Evolutionary conservation across 2,888 invertebrate species (phyloP).

Genomic region (Heteromurus nitidus): DNA sequence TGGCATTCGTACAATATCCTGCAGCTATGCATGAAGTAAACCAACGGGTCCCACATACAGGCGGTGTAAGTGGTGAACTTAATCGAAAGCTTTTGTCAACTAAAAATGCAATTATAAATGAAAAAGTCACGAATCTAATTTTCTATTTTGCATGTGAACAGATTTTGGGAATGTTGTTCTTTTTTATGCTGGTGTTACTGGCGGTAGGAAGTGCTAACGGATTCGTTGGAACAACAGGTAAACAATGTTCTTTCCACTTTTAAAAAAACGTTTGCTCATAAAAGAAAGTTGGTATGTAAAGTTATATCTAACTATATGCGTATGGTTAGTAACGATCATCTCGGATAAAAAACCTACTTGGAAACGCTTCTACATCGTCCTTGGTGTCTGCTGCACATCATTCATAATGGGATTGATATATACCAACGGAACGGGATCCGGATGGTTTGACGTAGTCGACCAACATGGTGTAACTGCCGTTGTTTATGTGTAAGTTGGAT

Average conservation of each 20-base stretch:
- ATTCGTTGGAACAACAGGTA: slow-evolving; percentile 49
- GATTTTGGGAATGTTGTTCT: slow-evolving; percentile 40
- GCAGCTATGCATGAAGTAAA: slow-evolving; percentile 44
- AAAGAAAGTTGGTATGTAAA: neutral
- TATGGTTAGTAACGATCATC: slow-evolving; percentile 40
- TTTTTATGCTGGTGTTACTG: slow-evolving; percentile 45
- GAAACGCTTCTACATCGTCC: slow-evolving; percentile 35
- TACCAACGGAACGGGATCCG: slow-evolving; percentile 24
- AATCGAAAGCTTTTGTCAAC: too few relatives aligned
- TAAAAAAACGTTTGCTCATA: too few relatives aligned
- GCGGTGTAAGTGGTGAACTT: slow-evolving; percentile 20
- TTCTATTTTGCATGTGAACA: neutral
- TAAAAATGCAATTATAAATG: neutral
- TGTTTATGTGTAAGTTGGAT: slow-evolving; percentile 47
- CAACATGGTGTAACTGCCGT: slow-evolving; percentile 42
- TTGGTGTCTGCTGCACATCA: slow-evolving; percentile 30
- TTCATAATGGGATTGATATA: slow-evolving; percentile 42
- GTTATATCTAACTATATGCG: slow-evolving; percentile 1
- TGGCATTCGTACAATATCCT: slow-evolving; percentile 51
- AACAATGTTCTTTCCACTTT: too few relatives aligned
- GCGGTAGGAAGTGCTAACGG: slow-evolving; percentile 43
- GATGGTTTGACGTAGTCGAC: slow-evolving; percentile 53
- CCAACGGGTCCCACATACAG: neutral
- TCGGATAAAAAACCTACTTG: slow-evolving; percentile 18
- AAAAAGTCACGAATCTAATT: neutral